Evolutionary conservation across 2,797 vertebrate genomes (phyloP), one percentile per base, ranked within the genome.

Genomic region (Tauraco hartlaubi): DNA sequence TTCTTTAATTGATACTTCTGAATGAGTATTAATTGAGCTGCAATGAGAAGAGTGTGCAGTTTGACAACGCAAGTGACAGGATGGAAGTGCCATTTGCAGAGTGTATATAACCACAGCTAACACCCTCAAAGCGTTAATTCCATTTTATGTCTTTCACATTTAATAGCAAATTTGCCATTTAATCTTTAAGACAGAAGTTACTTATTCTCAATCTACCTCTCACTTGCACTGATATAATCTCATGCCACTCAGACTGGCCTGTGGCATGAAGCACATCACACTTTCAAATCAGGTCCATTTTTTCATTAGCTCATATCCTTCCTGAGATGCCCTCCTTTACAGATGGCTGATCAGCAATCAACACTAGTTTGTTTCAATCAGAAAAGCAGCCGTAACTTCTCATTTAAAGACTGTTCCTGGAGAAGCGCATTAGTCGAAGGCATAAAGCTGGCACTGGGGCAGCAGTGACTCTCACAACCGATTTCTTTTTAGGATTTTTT

Each of bases 341-440:
- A 99, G 98, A 98, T 98, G 99, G 98, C 98, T 99, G 99, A 98
- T 98, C 98, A 98, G 99, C 98, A 98, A 99, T 99, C 99, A 99
- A 99, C 97, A 98, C 98, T 97, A 98, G 99, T 99, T 99, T 99
- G 98, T 99, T 99, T 99, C 99, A 98, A 98, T 99, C 99, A 99
- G 97, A 96, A 93, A 92, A 94, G 97, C 95, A 94, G 97, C 98
- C 81, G 92, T 97, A 97, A 97, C 98, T 98, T 97, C 98, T 98
- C 97, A 97, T 98, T 97, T 98, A 97, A 96, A 97, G 97, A 90
- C 96, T 69, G 95, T 89, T 96, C 95, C 97, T 97, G 94, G 96
- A 96, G 95, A 96, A 97, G 95, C 95, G 8, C 96, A 96, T 98
- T 96, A 97, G 97, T 97, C 54, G 94, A 97, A 96, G 95, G 94